phyloP scores from a whole-genome alignment of 2,888 invertebrate species.

The Drosophila nigritarsus region DNA sequence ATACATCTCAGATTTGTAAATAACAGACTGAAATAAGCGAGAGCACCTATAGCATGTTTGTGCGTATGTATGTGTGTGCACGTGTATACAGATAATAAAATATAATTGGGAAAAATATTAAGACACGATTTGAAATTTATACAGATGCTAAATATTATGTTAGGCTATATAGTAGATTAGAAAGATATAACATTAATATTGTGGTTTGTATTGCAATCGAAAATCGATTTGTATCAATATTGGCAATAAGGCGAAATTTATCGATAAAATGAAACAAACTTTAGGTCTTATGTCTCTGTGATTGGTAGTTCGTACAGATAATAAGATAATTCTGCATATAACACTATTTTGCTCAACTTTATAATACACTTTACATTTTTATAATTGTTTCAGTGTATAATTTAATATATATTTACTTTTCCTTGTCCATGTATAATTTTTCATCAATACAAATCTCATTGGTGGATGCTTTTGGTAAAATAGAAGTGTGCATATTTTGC shows the following conservation, averaged over 20 bases:
- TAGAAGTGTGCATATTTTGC: constrained; percentile 34
- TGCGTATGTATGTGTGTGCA: too few relatives aligned
- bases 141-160: not conserved
- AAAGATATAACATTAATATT: not conserved
- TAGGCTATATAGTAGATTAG: not conserved
- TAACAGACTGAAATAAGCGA: not conserved
- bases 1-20: not conserved
- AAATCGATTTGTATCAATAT: not conserved
- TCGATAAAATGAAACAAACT: not conserved
- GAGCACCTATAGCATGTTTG: not conserved
- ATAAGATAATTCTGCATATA: not conserved
- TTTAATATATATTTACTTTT: constrained; percentile 13
- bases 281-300: not conserved
- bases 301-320: not conserved
- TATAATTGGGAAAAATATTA: not conserved
- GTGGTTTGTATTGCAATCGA: not conserved
- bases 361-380: not conserved
- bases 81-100: not conserved
- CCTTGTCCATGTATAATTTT: constrained; percentile 35
- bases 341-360: not conserved
- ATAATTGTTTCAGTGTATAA: not conserved
- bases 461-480: constrained; percentile 28
- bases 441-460: constrained; percentile 23
- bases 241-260: not conserved
- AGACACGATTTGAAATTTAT: not conserved